Evolutionary conservation across 2,888 invertebrate genomes (phyloP).

Genomic region (Crioceris asparagi): DNA sequence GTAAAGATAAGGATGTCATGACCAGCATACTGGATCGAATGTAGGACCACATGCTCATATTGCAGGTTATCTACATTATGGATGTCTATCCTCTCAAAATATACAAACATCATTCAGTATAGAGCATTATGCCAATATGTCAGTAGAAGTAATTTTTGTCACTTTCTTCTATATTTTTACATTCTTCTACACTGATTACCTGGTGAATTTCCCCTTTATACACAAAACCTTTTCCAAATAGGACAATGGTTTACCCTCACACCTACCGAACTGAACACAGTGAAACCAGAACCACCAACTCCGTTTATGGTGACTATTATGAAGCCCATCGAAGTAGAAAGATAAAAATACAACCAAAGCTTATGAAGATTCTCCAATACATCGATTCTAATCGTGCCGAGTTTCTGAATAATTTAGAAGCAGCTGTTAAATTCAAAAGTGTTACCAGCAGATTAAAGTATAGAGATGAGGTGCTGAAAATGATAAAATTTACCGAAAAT

Average conservation of each 20-base stretch:
- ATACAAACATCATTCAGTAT: too few relatives aligned
- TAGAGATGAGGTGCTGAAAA: slow-evolving; percentile 27
- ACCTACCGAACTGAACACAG: slow-evolving; percentile 35
- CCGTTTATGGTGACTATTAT: slow-evolving; percentile 33
- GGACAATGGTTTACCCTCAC: slow-evolving; percentile 34
- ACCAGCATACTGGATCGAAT: too few relatives aligned
- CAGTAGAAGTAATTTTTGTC: slow-evolving; percentile 29
- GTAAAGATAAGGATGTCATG: too few relatives aligned
- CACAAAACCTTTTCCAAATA: slow-evolving; percentile 23
- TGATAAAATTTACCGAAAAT: slow-evolving; percentile 32
- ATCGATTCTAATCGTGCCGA: slow-evolving; percentile 32
- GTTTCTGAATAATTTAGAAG: slow-evolving; percentile 30
- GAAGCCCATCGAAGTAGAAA: slow-evolving; percentile 26
- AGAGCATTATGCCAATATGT: slow-evolving; percentile 21
- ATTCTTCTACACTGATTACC: slow-evolving; percentile 34
- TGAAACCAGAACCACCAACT: slow-evolving; percentile 35
- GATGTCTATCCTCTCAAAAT: too few relatives aligned
- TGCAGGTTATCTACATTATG: too few relatives aligned
- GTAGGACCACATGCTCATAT: too few relatives aligned
- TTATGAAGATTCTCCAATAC: slow-evolving; percentile 35
- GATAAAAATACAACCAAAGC: slow-evolving; percentile 31
- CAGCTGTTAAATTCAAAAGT: slow-evolving; percentile 34
- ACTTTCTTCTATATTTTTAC: slow-evolving; percentile 33
- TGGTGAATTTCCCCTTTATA: slow-evolving; percentile 31
- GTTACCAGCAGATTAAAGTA: slow-evolving; percentile 31